phyloP scores from a whole-genome alignment of 2,797 vertebrate genomes.

The Agapornis canus region DNA sequence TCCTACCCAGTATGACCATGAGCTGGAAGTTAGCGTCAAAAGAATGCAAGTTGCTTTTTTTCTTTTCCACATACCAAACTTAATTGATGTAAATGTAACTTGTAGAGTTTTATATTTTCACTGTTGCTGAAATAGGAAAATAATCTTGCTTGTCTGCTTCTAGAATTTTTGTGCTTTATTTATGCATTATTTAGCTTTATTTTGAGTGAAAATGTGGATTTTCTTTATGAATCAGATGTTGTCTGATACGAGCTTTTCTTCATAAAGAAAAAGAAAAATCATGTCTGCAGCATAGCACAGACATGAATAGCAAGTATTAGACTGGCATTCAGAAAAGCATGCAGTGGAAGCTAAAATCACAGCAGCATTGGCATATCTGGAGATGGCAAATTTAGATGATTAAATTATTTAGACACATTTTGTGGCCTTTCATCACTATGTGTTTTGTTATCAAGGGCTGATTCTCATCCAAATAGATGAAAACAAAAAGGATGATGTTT shows the following conservation, averaged over 20 bases:
- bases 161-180: not conserved
- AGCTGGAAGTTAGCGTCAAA: not conserved
- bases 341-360: not conserved
- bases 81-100: not conserved
- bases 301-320: not conserved
- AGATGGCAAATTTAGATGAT: constrained; percentile 29
- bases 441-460: not conserved
- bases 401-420: constrained; percentile 35
- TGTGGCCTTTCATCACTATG: not conserved
- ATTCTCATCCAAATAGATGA: not conserved
- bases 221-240: constrained; percentile 12
- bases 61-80: not conserved
- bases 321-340: not conserved
- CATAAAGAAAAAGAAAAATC: not conserved
- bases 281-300: not conserved
- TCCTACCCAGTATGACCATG: accelerated
- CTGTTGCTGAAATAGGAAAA: not conserved
- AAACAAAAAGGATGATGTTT: constrained; percentile 1
- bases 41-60: not conserved
- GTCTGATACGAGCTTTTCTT: constrained; percentile 12
- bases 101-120: not conserved
- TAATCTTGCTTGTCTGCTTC: not conserved
- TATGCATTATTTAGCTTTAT: not conserved
- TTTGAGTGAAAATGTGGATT: not conserved
- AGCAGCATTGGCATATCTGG: not conserved